phyloP scores from a whole-genome alignment of 2,797 vertebrate genomes.

The Pseudopleuronectes americanus region DNA sequence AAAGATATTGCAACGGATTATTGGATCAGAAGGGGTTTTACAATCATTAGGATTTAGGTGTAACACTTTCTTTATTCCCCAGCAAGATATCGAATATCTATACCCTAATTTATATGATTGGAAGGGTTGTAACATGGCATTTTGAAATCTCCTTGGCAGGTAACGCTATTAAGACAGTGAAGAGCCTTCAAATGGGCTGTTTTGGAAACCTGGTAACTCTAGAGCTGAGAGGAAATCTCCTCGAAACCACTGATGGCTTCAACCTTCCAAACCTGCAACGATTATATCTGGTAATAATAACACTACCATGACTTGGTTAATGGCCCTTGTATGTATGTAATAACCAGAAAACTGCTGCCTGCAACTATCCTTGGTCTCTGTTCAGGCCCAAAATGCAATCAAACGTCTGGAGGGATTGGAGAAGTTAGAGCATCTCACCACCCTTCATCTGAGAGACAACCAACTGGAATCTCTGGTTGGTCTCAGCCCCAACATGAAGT shows the following conservation, averaged over 20 bases:
- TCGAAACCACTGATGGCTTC: slow-evolving; percentile 89
- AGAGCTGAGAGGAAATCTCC: slow-evolving; percentile 89
- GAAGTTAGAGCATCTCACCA: slow-evolving; percentile 82
- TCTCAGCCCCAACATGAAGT: slow-evolving; percentile 87
- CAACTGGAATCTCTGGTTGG: slow-evolving; percentile 87
- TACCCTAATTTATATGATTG: no score
- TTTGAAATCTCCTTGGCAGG: slow-evolving; percentile 73
- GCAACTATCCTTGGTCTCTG: slow-evolving; percentile 1
- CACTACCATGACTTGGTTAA: slow-evolving; percentile 67
- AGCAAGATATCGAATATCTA: not conserved
- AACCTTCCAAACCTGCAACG: slow-evolving; percentile 86
- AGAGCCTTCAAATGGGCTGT: slow-evolving; percentile 77
- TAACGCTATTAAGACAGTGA: slow-evolving; percentile 84
- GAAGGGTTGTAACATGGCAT: no score
- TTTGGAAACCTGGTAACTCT: slow-evolving; percentile 87
- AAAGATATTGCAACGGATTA: not conserved
- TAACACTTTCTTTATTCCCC: not conserved
- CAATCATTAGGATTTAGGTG: not conserved
- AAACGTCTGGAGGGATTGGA: slow-evolving; percentile 87
- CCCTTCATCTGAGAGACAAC: slow-evolving; percentile 93
- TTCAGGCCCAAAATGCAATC: slow-evolving; percentile 90
- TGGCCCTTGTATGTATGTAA: not conserved
- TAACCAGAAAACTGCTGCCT: not conserved
- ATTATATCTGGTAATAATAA: slow-evolving; percentile 88
- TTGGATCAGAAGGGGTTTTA: not conserved